Conservation (phyloP, 1,140 invertebrate species). For the Panulirus ornatus region DNA sequence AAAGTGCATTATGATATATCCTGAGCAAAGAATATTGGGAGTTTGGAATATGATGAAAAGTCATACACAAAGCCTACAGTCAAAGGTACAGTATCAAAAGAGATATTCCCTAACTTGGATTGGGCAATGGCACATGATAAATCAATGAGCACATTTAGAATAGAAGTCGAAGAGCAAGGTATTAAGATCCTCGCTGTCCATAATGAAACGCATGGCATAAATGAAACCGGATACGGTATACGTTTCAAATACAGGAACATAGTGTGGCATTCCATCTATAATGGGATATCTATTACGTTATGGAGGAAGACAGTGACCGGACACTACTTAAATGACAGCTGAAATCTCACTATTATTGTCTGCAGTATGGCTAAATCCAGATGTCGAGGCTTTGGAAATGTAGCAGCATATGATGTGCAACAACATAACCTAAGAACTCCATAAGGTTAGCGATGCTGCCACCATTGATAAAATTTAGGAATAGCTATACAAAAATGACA, state of each 20-base stretch:
- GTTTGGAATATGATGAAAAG: too few relatives aligned
- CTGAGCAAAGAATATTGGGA: too few relatives aligned
- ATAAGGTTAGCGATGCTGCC: constrained; percentile 11
- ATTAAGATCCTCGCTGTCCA: too few relatives aligned
- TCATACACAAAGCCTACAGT: too few relatives aligned
- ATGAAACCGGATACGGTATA: neutral
- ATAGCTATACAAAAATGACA: constrained; percentile 65
- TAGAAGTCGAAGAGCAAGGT: too few relatives aligned
- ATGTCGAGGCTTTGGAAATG: neutral
- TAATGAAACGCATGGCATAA: neutral
- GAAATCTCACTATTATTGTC: constrained; percentile 56
- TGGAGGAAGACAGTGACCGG: constrained; percentile 2
- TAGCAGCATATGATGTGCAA: constrained; percentile 5
- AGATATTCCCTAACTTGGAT: too few relatives aligned
- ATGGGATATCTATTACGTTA: neutral
- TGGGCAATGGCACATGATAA: too few relatives aligned
- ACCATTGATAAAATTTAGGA: constrained; percentile 28
- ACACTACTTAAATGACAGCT: constrained; percentile 4
- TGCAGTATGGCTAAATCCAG: constrained; percentile 28
- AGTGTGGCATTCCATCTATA: neutral
- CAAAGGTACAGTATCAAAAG: too few relatives aligned
- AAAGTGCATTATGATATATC: too few relatives aligned
- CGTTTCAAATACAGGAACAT: neutral
- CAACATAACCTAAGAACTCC: neutral
- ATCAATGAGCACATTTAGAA: too few relatives aligned